Percentiles rank a stretch among this genome's conserved stretches.
phyloP scores from a whole-genome alignment of 2,113 vertebrate species.

The Oncorhynchus gorbuscha region DNA sequence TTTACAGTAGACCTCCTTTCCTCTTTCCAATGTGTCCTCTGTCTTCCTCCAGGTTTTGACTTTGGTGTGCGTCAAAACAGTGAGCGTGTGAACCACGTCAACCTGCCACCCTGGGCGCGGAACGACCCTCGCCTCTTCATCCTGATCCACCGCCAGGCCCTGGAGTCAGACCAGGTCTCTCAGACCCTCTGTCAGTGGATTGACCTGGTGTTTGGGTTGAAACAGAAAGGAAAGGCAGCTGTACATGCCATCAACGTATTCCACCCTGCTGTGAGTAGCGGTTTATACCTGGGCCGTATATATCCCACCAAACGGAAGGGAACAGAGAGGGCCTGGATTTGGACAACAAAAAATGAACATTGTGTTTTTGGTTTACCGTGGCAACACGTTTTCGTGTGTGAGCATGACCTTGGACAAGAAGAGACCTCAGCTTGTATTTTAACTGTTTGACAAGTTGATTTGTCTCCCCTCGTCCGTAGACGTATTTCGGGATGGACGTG shows the following conservation, averaged over 20 bases:
- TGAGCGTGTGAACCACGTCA: constrained; percentile 95
- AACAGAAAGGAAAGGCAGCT: constrained; percentile 96
- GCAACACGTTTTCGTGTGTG: no score
- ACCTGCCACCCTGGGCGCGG: constrained; percentile 94
- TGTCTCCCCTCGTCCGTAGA: constrained; percentile 67
- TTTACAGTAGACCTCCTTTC: not conserved
- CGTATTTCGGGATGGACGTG: constrained; percentile 98
- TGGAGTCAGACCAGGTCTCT: constrained; percentile 95
- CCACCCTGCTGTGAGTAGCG: constrained; percentile 89
- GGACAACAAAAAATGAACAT: not conserved
- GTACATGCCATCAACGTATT: constrained; percentile 99
- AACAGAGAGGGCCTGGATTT: no score
- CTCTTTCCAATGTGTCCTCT: not conserved
- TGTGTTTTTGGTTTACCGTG: not conserved
- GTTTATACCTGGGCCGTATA: not conserved
- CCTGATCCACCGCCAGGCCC: constrained; percentile 93
- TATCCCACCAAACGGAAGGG: no score
- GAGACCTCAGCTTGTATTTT: no score
- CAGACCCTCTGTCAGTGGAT: constrained; percentile 98
- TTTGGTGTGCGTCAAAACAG: constrained; percentile 96
- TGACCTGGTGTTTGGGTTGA: constrained; percentile 95
- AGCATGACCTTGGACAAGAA: no score
- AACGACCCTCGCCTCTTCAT: constrained; percentile 96
- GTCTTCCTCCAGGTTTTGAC: constrained; percentile 85
- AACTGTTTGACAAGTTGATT: not conserved